Base-by-base conservation (phyloP, 2,113 vertebrate species). In the Telmatochromis sp. region DNA sequence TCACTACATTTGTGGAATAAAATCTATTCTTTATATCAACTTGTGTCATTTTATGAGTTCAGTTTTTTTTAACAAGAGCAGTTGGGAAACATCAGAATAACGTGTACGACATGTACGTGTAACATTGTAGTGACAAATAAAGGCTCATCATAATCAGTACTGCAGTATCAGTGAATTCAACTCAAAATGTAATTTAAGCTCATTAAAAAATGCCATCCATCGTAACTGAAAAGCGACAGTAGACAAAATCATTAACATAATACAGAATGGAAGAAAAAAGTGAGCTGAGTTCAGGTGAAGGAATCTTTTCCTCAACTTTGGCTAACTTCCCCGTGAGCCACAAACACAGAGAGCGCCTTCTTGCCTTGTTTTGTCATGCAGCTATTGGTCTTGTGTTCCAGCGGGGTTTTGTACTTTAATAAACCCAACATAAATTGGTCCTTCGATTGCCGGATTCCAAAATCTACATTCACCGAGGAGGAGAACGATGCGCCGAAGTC, bases 41-140 rank as follows among this genome's bases (percentile, higher is more conserved):
- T 79, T 91, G 90, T 94, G 93, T 91, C 93, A 95, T 92, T 94
- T 92, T 1, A 91, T 86, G 35, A 85, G 54, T 89, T 85, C 28
- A 37, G 55, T 5, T 86, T 40, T 40, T 83, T 42, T 54, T 58
- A 21, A 84, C 82, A 37, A 75, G 5, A 91, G 54, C 84, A 86
- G 60, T 23, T 47, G 54, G 23, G 58, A 19, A 31, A 60, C 8
- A 58, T 58, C 57, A 31, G 57, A 31, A 58, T 58, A 60, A 60
- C 14, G 26, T 60, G 57, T 17, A 60, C 2, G 5, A 31, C 26
- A 31, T 60, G 57, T 60, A 60, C 14, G 14, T 6, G 8, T 60
- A 60, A 33, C 57, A 28, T 15, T 58, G 26, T 58, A 28, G 55
- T 15, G 55, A 28, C 26, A 58, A 28, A 58, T 58, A 58, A 58